Evolutionary conservation across 2,888 invertebrate species (phyloP).

Genomic region (Drosophila lacicola): DNA sequence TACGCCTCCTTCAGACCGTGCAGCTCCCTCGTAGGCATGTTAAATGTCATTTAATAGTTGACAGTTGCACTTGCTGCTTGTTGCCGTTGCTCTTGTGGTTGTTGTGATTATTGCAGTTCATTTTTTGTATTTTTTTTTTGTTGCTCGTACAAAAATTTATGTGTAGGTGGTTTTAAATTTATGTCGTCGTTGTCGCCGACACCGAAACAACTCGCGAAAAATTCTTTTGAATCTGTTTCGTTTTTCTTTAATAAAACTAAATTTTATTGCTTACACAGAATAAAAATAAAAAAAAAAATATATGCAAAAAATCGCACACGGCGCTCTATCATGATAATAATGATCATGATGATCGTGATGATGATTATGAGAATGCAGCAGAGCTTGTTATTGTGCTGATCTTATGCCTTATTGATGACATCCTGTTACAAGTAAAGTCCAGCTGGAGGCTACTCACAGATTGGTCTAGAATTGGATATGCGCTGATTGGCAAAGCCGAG

Average conservation of each 20-base stretch:
- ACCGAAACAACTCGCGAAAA: constrained; percentile 73
- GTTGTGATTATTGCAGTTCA: constrained; percentile 72
- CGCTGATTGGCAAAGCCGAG: no score
- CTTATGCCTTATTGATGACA: constrained; percentile 25
- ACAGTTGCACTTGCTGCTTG: constrained; percentile 77
- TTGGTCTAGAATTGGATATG: not conserved
- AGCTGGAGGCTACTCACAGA: not conserved
- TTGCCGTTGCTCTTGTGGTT: constrained; percentile 55
- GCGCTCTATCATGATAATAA: constrained; percentile 20
- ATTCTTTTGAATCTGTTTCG: constrained; percentile 78
- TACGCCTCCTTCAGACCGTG: constrained; percentile 10
- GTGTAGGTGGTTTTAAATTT: constrained; percentile 79
- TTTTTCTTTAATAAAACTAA: constrained; percentile 77
- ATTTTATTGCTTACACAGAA: constrained; percentile 73
- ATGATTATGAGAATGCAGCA: constrained; percentile 4
- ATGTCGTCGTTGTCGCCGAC: constrained; percentile 67
- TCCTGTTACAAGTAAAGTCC: constrained; percentile 14
- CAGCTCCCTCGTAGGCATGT: constrained; percentile 74
- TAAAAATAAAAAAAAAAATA: constrained; percentile 23
- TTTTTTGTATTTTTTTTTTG: constrained; percentile 44
- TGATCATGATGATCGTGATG: constrained; percentile 4
- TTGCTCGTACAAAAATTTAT: constrained; percentile 65
- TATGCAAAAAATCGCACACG: constrained; percentile 11
- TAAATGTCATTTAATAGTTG: constrained; percentile 84
- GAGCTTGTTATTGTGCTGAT: constrained; percentile 6